A percentile compares a stretch with the other conserved stretches of the same genome.
These are phyloP conservation scores for Euwallacea similis DNA, from an alignment of 1,140 invertebrate genomes.

Conservation along the genomic window DNA sequence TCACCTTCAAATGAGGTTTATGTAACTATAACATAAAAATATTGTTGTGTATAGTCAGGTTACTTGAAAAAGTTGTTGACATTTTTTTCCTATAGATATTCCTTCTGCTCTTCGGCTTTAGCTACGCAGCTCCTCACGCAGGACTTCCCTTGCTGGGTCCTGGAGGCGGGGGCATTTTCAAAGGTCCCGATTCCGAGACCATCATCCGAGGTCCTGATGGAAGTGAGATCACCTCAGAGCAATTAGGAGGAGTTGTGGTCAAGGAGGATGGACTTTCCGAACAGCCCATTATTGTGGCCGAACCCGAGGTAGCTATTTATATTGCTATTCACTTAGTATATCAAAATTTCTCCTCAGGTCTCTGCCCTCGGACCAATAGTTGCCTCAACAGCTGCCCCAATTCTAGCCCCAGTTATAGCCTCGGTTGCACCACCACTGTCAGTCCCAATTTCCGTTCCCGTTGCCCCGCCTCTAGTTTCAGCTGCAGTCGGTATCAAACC, in stretches of 20 bases:
- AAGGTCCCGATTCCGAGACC: slow-evolving; percentile 48
- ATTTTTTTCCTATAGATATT: slow-evolving; percentile 29
- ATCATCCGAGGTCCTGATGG: slow-evolving; percentile 51
- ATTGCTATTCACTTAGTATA: neutral
- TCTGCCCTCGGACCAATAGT: neutral
- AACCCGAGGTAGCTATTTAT: slow-evolving; percentile 19
- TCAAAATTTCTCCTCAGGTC: neutral
- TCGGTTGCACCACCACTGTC: neutral
- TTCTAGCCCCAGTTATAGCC: neutral
- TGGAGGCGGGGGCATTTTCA: slow-evolving; percentile 46
- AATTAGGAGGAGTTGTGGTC: slow-evolving; percentile 41
- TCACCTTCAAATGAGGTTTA: too few relatives aligned
- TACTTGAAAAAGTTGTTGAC: neutral
- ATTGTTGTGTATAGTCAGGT: too few relatives aligned
- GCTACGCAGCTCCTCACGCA: slow-evolving; percentile 15
- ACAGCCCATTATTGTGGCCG: slow-evolving; percentile 43
- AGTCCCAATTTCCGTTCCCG: neutral
- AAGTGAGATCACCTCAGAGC: slow-evolving; percentile 45
- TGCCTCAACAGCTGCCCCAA: neutral
- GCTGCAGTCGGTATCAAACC: slow-evolving; percentile 16
- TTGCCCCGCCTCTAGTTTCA: neutral
- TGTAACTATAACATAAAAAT: too few relatives aligned
- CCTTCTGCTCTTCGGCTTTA: slow-evolving; percentile 36
- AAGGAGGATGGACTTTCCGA: slow-evolving; percentile 21
- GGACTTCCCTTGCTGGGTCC: slow-evolving; percentile 38